Evolutionary conservation across 2,888 invertebrate species (phyloP).

Genomic region (Apamea epomidion): DNA sequence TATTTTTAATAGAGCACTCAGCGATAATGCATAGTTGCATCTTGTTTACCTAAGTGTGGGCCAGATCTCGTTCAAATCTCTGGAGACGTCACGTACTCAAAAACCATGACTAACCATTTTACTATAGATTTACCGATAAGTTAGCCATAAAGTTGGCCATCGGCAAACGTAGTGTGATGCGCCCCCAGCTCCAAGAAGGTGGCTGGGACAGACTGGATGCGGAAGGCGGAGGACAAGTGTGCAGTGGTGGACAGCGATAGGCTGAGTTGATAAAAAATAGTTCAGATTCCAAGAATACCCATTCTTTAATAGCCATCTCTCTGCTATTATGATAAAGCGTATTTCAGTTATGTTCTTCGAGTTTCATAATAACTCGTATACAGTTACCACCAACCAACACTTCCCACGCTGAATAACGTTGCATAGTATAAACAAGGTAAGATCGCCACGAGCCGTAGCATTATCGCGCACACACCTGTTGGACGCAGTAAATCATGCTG

Average conservation of each 20-base stretch:
- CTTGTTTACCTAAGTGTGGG: neutral
- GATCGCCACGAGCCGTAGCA: slow-evolving; percentile 39
- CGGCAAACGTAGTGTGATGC: neutral
- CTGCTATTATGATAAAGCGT: neutral
- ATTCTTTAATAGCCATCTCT: neutral
- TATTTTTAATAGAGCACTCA: neutral
- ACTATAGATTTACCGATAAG: neutral
- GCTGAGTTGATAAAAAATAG: neutral
- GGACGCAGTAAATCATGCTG: slow-evolving; percentile 20
- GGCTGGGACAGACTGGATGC: neutral
- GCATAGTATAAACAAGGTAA: slow-evolving; percentile 26
- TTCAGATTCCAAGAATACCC: neutral
- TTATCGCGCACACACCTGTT: slow-evolving; percentile 48
- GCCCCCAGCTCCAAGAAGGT: neutral
- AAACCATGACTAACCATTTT: neutral
- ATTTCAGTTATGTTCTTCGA: slow-evolving; percentile 1
- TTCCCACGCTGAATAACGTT: slow-evolving; percentile 49
- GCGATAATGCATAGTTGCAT: neutral
- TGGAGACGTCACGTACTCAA: neutral
- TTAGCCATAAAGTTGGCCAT: neutral
- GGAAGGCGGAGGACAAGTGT: neutral
- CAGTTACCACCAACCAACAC: neutral
- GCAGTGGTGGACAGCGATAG: neutral
- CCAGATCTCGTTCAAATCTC: neutral
- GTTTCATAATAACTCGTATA: slow-evolving; percentile 12